Conservation (phyloP, 2,888 invertebrate genomes). For the Campoplex capitator region DNA sequence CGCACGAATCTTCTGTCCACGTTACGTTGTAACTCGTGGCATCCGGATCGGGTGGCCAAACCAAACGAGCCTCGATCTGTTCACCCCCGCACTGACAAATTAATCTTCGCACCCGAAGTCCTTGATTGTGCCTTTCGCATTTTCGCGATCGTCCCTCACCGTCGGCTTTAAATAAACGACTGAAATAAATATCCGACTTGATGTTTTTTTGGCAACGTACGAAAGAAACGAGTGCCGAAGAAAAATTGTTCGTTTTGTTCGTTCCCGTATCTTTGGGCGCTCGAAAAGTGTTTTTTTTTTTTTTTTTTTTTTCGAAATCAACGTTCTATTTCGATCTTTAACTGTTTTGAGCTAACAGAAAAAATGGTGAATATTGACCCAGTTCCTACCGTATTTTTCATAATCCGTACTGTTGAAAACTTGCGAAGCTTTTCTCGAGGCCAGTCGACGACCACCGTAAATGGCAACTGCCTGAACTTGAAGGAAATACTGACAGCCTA, state of each 20-base stretch:
- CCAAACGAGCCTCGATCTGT: constrained; percentile 74
- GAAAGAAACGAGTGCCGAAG: not conserved
- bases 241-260: not conserved
- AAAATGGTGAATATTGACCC: not conserved
- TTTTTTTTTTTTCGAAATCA: not conserved
- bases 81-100: constrained; percentile 75
- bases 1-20: constrained; percentile 75
- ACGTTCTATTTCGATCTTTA: not conserved
- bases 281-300: not conserved
- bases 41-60: constrained; percentile 74
- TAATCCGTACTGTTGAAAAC: constrained; percentile 89
- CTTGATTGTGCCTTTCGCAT: constrained; percentile 75
- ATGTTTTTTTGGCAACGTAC: constrained; percentile 20
- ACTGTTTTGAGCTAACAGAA: not conserved
- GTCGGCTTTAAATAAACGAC: constrained; percentile 75
- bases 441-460: constrained; percentile 88
- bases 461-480: constrained; percentile 92
- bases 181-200: constrained; percentile 47
- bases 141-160: constrained; percentile 74
- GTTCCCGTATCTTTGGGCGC: no score
- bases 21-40: constrained; percentile 75
- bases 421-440: constrained; percentile 90
- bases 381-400: constrained; percentile 79
- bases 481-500: constrained; percentile 90
- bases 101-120: constrained; percentile 75